Evolutionary conservation across 2,888 invertebrate species (phyloP).

Genomic region (Caenorhabditis sp.): DNA sequence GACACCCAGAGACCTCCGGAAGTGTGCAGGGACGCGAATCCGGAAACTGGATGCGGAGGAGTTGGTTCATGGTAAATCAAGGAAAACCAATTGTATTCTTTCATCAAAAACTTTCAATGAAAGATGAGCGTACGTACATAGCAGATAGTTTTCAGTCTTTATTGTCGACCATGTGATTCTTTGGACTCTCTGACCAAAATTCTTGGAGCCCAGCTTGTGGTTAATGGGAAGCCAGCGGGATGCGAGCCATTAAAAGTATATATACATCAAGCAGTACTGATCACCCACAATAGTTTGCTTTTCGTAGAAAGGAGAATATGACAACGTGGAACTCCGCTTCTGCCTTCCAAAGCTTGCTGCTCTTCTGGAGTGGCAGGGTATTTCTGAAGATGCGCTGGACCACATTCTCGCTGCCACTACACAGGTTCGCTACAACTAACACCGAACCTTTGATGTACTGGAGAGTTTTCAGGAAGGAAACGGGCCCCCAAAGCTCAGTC

Average conservation of each 20-base stretch:
- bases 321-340: conserved; percentile 75
- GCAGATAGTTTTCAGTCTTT: conserved; percentile 59
- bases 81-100: background rate
- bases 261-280: background rate
- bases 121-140: too few species aligned
- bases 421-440: too few species aligned
- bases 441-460: too few species aligned
- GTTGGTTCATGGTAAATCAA: conserved; percentile 64
- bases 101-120: background rate
- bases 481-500: conserved; percentile 62
- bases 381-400: conserved; percentile 63
- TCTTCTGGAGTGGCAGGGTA: conserved; percentile 66
- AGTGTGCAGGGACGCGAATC: conserved; percentile 62
- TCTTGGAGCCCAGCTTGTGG: conserved; percentile 65
- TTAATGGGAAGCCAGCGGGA: conserved; percentile 66
- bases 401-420: conserved; percentile 64
- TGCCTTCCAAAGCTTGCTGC: conserved; percentile 75
- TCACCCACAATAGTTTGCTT: background rate
- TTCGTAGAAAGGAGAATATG: conserved; percentile 72
- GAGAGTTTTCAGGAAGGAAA: conserved; percentile 64
- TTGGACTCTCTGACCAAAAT: conserved; percentile 59
- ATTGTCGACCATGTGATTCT: conserved; percentile 66
- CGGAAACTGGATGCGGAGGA: conserved; percentile 67
- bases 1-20: conserved; percentile 63
- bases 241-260: conserved; percentile 65